Evolutionary conservation across 2,888 invertebrate species (phyloP).

Genomic region (Scrobipalpa costella): DNA sequence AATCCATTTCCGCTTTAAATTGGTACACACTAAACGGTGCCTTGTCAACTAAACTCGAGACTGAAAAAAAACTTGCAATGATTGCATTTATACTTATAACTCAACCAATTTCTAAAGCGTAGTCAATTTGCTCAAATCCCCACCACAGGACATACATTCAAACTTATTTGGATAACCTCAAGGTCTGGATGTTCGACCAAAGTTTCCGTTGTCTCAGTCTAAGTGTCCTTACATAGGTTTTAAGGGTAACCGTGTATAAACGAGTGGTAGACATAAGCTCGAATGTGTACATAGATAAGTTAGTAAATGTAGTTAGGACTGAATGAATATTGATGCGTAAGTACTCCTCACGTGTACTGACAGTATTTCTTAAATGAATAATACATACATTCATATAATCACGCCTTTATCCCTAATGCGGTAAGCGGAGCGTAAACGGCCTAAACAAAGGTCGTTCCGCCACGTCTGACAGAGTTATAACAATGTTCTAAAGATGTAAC

Average conservation of each 20-base stretch:
- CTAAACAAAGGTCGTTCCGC: no score
- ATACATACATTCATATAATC: no score
- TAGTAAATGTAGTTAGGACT: constrained; percentile 51
- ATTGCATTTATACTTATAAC: background rate
- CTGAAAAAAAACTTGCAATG: background rate
- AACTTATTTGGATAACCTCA: background rate
- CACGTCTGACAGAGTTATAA: no score
- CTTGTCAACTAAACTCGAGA: background rate
- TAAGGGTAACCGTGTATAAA: constrained; percentile 54
- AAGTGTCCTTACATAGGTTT: constrained; percentile 77
- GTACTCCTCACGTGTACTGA: constrained; percentile 2
- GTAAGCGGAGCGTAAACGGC: no score
- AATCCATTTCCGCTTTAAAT: background rate
- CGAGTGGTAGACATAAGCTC: constrained; percentile 42
- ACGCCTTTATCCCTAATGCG: no score
- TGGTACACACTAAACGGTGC: background rate
- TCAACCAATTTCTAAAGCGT: background rate
- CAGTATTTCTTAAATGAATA: background rate
- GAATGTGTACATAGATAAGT: constrained; percentile 58
- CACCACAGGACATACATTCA: constrained; percentile 1
- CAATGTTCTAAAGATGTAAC: background rate
- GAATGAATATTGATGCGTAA: constrained; percentile 27
- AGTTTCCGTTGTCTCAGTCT: constrained; percentile 51
- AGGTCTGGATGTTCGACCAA: constrained; percentile 40
- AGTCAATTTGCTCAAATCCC: constrained; percentile 5